Conservation (phyloP, 1,140 invertebrate species). For the Drosophila fuyamai region DNA sequence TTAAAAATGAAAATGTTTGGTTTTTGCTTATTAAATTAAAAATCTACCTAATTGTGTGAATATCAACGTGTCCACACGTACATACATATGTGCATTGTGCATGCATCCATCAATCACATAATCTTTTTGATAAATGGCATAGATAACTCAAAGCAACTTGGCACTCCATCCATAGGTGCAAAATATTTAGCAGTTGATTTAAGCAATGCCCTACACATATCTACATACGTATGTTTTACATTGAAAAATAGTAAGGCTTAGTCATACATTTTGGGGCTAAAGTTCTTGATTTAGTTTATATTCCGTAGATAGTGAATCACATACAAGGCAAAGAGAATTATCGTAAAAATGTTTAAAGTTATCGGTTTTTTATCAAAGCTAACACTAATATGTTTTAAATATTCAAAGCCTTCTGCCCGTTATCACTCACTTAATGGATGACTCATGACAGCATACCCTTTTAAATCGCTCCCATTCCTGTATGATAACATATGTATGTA, state of each 20-base stretch:
- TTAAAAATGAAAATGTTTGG: too few relatives aligned
- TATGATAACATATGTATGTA: background rate
- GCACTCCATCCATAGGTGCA: background rate
- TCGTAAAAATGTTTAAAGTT: background rate
- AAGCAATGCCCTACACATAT: background rate
- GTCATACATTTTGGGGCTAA: too few relatives aligned
- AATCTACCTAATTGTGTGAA: background rate
- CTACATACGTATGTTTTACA: background rate
- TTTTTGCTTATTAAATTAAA: too few relatives aligned
- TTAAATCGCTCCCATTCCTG: background rate
- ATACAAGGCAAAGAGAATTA: background rate
- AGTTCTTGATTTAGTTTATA: background rate
- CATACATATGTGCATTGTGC: too few relatives aligned
- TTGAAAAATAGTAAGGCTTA: background rate
- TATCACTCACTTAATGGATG: background rate
- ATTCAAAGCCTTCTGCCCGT: background rate
- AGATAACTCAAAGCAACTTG: slow-evolving; percentile 7
- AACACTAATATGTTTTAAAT: background rate
- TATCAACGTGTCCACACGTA: background rate
- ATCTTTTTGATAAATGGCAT: slow-evolving; percentile 8
- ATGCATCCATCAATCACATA: background rate
- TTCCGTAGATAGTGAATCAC: background rate
- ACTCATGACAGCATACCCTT: background rate
- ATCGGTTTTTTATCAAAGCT: background rate
- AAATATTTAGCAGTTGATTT: background rate